Conservation (phyloP, 2,888 invertebrate genomes). For the Caenorhabditis sp. region DNA sequence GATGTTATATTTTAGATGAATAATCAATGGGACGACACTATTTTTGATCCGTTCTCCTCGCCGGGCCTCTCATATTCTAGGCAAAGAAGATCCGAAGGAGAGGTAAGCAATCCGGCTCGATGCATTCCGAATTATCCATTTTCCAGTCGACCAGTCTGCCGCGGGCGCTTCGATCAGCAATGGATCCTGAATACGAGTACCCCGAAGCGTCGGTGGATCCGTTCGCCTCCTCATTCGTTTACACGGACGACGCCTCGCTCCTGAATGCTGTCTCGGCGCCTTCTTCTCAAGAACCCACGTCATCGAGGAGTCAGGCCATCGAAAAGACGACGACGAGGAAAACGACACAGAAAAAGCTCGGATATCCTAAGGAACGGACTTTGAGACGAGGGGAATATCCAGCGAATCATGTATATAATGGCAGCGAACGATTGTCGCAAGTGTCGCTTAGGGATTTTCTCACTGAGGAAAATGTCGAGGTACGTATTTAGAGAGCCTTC, state of each 20-base stretch:
- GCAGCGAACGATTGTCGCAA: too few species aligned
- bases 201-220: neutral
- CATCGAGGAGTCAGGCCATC: neutral
- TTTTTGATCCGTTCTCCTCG: too few species aligned
- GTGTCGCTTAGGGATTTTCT: too few species aligned
- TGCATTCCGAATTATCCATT: neutral
- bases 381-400: too few species aligned
- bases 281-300: conserved; percentile 3
- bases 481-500: too few species aligned
- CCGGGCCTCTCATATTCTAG: too few species aligned
- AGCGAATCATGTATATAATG: too few species aligned
- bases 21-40: too few species aligned
- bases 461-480: too few species aligned
- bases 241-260: neutral
- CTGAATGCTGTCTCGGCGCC: conserved; percentile 25
- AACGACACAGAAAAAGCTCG: neutral
- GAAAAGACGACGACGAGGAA: neutral
- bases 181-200: conserved; percentile 7
- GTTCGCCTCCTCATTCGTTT: neutral
- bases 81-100: too few species aligned
- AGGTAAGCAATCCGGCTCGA: neutral
- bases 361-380: too few species aligned
- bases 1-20: too few species aligned
- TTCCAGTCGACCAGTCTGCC: conserved; percentile 7
- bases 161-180: conserved; percentile 9